A percentile compares a stretch with the other conserved stretches of the same genome.
These are phyloP conservation scores for Loris lydekkerianus DNA, from an alignment of 2,797 vertebrate species.

Conservation along the genomic window DNA sequence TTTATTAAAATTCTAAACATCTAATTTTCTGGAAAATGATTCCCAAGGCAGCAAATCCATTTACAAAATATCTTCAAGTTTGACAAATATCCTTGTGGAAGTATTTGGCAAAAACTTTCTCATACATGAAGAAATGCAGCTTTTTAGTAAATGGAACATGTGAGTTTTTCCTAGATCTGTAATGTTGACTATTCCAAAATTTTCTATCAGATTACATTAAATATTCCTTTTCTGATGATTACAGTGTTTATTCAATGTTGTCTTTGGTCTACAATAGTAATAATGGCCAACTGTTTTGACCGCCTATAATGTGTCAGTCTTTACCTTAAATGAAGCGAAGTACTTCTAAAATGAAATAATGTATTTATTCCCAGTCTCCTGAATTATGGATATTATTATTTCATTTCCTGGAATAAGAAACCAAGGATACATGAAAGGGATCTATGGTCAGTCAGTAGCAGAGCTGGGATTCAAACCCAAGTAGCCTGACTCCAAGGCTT, in stretches of 20 bases:
- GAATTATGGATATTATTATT: neutral
- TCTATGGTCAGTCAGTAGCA: neutral
- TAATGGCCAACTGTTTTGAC: neutral
- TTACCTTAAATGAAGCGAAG: slow-evolving; percentile 18
- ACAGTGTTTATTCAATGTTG: neutral
- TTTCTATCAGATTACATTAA: neutral
- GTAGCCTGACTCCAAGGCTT: neutral
- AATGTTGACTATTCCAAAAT: neutral
- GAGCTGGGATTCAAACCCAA: neutral
- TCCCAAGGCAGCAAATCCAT: neutral
- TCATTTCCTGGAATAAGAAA: neutral
- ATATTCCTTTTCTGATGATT: neutral
- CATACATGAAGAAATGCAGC: neutral
- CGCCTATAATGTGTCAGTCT: neutral
- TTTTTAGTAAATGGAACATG: neutral
- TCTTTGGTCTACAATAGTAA: neutral
- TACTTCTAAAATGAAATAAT: slow-evolving; percentile 30
- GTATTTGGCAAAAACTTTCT: neutral
- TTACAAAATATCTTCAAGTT: slow-evolving; percentile 32
- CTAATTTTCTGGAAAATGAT: slow-evolving; percentile 4
- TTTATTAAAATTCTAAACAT: slow-evolving; percentile 15
- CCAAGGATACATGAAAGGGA: neutral
- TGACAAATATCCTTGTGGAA: slow-evolving; percentile 28
- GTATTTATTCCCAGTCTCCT: neutral
- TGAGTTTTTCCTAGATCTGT: neutral